These are phyloP conservation scores for Dicranocentrus wangi DNA, from an alignment of 2,888 invertebrate species.

Conservation along the genomic window DNA sequence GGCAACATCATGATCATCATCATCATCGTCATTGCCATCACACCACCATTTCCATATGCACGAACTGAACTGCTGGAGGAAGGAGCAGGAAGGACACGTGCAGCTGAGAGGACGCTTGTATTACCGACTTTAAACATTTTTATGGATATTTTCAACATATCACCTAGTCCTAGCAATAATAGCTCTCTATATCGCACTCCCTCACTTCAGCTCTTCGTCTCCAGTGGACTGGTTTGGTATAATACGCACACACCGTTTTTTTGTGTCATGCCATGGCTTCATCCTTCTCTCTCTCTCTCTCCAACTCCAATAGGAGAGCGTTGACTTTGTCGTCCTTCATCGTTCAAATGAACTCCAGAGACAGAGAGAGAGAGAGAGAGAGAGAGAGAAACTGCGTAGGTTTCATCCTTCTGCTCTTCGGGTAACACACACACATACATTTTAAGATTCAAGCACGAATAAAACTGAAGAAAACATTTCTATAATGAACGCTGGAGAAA, in stretches of 20 bases:
- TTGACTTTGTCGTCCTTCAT: neutral
- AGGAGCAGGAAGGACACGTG: conserved; percentile 10
- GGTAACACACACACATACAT: no score
- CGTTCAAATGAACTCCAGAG: no score
- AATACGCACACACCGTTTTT: neutral
- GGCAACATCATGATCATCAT: neutral
- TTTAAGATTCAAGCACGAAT: no score
- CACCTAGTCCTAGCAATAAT: neutral
- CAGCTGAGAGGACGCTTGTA: conserved; percentile 21
- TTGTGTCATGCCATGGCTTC: neutral
- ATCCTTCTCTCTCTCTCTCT: no score
- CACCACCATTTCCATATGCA: neutral
- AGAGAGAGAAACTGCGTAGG: no score
- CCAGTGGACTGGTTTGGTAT: neutral
- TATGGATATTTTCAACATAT: conserved; percentile 15
- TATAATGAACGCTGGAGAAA: no score
- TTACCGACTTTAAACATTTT: conserved; percentile 15
- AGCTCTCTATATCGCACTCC: neutral
- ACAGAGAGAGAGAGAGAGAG: no score
- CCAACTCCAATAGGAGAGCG: neutral
- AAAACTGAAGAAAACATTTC: no score
- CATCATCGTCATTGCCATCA: conserved; percentile 18
- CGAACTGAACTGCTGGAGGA: neutral
- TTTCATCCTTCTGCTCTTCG: no score
- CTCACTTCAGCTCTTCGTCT: neutral